Evolutionary conservation across 2,797 vertebrate genomes (phyloP), one percentile per base, ranked within the genome.

Genomic region (Enteromius viviparus): DNA sequence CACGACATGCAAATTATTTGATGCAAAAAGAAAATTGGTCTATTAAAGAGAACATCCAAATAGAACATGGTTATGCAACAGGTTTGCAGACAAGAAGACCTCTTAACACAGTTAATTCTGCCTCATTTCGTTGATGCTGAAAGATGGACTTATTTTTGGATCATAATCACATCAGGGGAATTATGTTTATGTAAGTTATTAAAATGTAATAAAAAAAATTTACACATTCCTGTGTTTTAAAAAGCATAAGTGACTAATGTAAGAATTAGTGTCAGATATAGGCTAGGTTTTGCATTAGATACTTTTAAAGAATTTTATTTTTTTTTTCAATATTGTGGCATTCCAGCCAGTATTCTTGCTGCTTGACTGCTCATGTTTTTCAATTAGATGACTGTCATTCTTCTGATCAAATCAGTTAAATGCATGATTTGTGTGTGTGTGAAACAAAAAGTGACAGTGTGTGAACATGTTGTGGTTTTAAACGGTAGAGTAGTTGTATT

Each of bases 81-180:
- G 70, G 70, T 74, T 49, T 49, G 23, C 42, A 60, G 42, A 49
- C 29, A 51, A 49, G 60, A 45, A 66, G 80, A 81, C 37, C 78
- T 80, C 66, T 45, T 60, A 60, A 29, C 68, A n/a, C 26, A 47
- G 21, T 62, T 64, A 21, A 58, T 58, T 42, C 70, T 66, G 23
- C 65, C 65, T 69, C 14, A 64, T 72, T 72, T 72, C 1, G 3
- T 49, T 74, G 15, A 72, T 62, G 79, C 26, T 53, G 68, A 40
- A 80, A 45, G 37, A 70, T 62, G 19, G 23, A 10, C 26, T 11
- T 71, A 12, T 71, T 42, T 80, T 34, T 58, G 47, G 14, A 55
- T 37, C 32, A 42, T 79, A 29, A 71, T 4, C 26, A 34, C n/a
- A 14, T 19, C 26, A 7, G 69, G 70, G 14, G 3, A 81, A 47